A percentile compares a stretch with the other conserved stretches of the same genome.
Conservation (phyloP, 2,797 vertebrate genomes). For the Pseudopleuronectes americanus region DNA sequence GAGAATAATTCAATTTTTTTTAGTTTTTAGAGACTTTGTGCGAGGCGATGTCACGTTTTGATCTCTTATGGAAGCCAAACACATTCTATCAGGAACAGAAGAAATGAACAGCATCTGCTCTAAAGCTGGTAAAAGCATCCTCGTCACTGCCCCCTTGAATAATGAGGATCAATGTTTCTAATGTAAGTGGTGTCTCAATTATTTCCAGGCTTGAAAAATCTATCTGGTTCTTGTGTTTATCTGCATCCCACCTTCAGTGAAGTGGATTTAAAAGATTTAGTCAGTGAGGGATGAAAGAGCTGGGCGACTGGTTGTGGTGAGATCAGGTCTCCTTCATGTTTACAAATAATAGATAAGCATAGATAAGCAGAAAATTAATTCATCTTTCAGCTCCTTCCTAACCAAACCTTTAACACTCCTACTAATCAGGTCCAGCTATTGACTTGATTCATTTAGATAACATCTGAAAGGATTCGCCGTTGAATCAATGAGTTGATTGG, state of each 20-base stretch:
- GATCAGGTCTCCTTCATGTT: too few species aligned
- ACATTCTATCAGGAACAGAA: background rate
- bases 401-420: too few species aligned
- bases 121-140: slow-evolving; percentile 17
- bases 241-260: slow-evolving; percentile 9
- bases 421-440: too few species aligned
- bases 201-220: slow-evolving; percentile 31
- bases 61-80: slow-evolving; percentile 10
- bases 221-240: slow-evolving; percentile 21
- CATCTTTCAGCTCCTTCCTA: too few species aligned
- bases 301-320: too few species aligned
- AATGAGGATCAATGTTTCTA: slow-evolving; percentile 46
- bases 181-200: slow-evolving; percentile 45
- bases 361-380: too few species aligned
- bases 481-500: too few species aligned
- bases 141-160: slow-evolving; percentile 36
- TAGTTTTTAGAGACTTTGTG: slow-evolving; percentile 17
- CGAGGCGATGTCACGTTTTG: background rate
- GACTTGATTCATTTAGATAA: too few species aligned
- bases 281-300: background rate
- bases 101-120: background rate
- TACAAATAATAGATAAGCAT: too few species aligned
- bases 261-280: slow-evolving; percentile 11
- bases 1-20: slow-evolving; percentile 11
- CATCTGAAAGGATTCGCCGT: too few species aligned